Evolutionary conservation across 2,797 vertebrate species (phyloP).

Genomic region (Sebastes cheni): DNA sequence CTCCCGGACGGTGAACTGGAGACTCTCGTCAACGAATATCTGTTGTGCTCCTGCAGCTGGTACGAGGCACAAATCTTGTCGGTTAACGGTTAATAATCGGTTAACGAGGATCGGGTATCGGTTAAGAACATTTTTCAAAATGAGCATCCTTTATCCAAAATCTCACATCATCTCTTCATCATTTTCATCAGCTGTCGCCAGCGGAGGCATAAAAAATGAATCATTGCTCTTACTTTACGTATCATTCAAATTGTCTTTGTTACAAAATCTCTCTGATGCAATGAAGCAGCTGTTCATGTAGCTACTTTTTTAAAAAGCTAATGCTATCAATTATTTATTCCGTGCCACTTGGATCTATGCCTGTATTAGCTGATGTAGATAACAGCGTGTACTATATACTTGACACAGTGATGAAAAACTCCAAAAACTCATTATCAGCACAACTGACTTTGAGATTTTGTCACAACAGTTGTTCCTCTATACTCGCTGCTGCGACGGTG

Average conservation of each 20-base stretch:
- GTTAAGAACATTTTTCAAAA: too few relatives aligned
- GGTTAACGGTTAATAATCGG: too few relatives aligned
- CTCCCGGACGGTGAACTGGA: too few relatives aligned
- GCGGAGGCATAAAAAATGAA: background rate
- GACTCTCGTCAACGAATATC: too few relatives aligned
- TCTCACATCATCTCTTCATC: too few relatives aligned
- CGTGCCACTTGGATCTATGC: background rate
- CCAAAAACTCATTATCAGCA: background rate
- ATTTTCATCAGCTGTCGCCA: too few relatives aligned
- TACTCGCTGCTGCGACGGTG: slow-evolving; percentile 1
- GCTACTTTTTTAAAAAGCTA: background rate
- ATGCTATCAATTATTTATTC: background rate
- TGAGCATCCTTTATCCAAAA: too few relatives aligned
- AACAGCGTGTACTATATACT: background rate
- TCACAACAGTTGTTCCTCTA: background rate
- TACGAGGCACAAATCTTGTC: too few relatives aligned
- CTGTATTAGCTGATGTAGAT: slow-evolving; percentile 1
- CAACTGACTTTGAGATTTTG: background rate
- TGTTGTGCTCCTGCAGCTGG: too few relatives aligned
- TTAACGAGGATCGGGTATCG: too few relatives aligned
- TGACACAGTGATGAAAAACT: background rate
- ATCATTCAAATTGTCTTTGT: background rate
- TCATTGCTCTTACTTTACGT: background rate
- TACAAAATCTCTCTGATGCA: background rate
- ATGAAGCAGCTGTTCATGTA: slow-evolving; percentile 15